A percentile compares a stretch with the other conserved stretches of the same genome.
These are phyloP conservation scores for Scelioninae gen. 1 DNA, from an alignment of 2,888 invertebrate species.

Conservation along the genomic window DNA sequence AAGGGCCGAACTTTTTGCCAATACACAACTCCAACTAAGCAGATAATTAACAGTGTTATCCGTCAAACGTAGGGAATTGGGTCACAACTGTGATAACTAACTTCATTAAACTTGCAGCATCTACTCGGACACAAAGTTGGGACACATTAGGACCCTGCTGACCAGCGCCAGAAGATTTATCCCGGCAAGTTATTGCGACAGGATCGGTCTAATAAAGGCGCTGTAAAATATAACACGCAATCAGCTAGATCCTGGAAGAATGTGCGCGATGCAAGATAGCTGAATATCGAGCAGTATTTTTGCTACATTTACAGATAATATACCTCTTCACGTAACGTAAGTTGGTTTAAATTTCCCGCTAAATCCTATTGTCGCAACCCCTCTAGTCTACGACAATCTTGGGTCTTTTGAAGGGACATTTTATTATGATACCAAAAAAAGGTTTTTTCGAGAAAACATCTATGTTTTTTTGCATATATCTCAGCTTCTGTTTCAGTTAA, in stretches of 20 bases:
- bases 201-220: too few species aligned
- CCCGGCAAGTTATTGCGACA: slow-evolving; percentile 21
- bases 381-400: too few species aligned
- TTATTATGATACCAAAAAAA: too few species aligned
- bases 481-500: too few species aligned
- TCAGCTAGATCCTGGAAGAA: slow-evolving; percentile 25
- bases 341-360: too few species aligned
- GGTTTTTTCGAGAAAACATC: too few species aligned
- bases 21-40: slow-evolving; percentile 3
- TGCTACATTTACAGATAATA: slow-evolving; percentile 56
- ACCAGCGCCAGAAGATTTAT: slow-evolving; percentile 44
- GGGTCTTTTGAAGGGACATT: too few species aligned
- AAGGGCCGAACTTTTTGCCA: background rate
- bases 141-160: background rate
- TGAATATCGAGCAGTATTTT: slow-evolving; percentile 57
- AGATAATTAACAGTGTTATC: slow-evolving; percentile 44
- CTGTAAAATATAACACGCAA: slow-evolving; percentile 25
- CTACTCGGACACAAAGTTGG: slow-evolving; percentile 24
- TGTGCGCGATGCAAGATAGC: slow-evolving; percentile 24
- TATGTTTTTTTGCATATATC: too few species aligned
- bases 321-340: too few species aligned
- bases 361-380: too few species aligned
- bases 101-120: slow-evolving; percentile 44
- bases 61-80: slow-evolving; percentile 35
- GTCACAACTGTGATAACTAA: slow-evolving; percentile 43